phyloP scores from a whole-genome alignment of 2,888 invertebrate species.

The Lithodes maja region DNA sequence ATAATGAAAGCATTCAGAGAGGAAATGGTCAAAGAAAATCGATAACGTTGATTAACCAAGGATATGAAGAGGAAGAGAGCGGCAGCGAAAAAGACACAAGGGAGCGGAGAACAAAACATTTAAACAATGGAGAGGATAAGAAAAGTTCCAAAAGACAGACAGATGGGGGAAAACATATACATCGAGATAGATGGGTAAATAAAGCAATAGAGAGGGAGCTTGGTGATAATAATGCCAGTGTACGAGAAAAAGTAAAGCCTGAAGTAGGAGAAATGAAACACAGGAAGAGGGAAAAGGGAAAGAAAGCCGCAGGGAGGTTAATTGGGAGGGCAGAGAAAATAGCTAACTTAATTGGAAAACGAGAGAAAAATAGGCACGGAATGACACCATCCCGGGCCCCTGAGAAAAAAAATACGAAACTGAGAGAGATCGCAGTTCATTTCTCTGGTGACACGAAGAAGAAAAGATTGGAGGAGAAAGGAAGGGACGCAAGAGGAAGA shows the following conservation, averaged over 20 bases:
- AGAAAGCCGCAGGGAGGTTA: background rate
- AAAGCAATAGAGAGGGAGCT: background rate
- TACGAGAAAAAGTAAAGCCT: background rate
- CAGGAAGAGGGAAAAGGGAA: background rate
- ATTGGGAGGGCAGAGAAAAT: background rate
- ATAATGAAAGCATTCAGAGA: no score
- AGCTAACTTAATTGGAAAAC: background rate
- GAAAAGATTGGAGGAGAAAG: background rate
- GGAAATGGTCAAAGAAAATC: no score
- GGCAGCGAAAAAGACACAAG: no score
- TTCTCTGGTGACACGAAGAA: background rate
- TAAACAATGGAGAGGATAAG: no score
- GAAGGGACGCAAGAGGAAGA: background rate
- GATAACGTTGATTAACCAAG: no score
- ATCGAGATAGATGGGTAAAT: no score
- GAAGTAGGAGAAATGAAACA: background rate
- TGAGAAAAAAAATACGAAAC: conserved; percentile 1
- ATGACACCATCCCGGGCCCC: background rate
- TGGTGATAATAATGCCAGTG: background rate
- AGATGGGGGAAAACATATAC: no score
- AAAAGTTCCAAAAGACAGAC: no score
- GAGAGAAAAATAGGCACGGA: conserved; percentile 3
- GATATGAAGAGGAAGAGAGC: no score
- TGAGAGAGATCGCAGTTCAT: background rate
- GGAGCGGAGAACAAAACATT: no score